phyloP scores from a whole-genome alignment of 2,888 invertebrate species.

The Rhabditoides inermis region DNA sequence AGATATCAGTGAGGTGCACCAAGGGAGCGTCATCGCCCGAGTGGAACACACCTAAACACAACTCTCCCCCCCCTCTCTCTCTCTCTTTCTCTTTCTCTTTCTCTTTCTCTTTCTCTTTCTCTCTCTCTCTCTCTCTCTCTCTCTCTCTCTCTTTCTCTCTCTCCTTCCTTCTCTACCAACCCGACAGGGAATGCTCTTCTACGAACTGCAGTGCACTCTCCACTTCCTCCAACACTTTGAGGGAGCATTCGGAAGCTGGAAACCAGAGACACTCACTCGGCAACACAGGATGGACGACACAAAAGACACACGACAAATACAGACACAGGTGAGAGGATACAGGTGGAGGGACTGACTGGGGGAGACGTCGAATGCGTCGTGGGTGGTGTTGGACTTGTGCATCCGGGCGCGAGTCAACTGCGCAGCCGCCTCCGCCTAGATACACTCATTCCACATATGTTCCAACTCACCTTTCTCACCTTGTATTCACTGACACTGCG shows the following conservation, averaged over 20 bases:
- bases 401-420: not conserved
- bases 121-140: too few species aligned
- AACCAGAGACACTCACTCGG: too few species aligned
- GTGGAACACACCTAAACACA: conserved; percentile 9
- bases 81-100: too few species aligned
- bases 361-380: conserved; percentile 35
- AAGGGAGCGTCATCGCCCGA: conserved; percentile 37
- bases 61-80: too few species aligned
- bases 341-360: conserved; percentile 21
- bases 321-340: not conserved
- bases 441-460: not conserved
- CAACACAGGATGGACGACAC: too few species aligned
- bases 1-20: conserved; percentile 49
- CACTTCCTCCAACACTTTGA: conserved; percentile 36
- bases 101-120: too few species aligned
- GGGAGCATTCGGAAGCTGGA: conserved; percentile 31
- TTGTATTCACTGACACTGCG: conserved; percentile 51
- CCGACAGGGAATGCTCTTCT: conserved; percentile 34
- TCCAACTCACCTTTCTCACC: conserved; percentile 10
- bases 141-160: too few species aligned
- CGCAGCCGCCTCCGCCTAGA: not conserved
- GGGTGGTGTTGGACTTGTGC: conserved; percentile 9
- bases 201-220: conserved; percentile 39
- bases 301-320: too few species aligned
- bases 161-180: too few species aligned